phyloP scores from a whole-genome alignment of 2,113 vertebrate genomes.

The Electrona antarctica region DNA sequence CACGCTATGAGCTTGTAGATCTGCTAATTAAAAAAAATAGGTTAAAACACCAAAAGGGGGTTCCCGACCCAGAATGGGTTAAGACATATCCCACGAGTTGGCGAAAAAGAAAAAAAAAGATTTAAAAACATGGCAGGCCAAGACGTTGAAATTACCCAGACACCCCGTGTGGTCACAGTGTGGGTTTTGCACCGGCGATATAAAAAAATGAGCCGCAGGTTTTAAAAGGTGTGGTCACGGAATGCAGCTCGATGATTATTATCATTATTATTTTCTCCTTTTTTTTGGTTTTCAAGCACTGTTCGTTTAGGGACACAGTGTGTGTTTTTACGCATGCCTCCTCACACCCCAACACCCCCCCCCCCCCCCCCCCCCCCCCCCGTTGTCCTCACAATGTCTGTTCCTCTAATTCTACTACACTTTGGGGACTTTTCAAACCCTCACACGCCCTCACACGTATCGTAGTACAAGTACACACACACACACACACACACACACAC shows the following conservation, averaged over 20 bases:
- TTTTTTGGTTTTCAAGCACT: slow-evolving; percentile 23
- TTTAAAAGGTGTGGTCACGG: slow-evolving; percentile 35
- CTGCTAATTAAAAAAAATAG: no score
- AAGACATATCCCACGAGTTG: no score
- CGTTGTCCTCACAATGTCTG: no score
- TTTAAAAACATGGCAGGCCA: slow-evolving; percentile 7
- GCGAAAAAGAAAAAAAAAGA: no score
- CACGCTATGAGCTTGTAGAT: no score
- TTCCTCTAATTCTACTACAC: no score
- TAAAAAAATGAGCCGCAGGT: slow-evolving; percentile 14
- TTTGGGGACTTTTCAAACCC: no score
- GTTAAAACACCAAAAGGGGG: no score
- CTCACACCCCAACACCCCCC: slow-evolving; percentile 22
- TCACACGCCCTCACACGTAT: no score
- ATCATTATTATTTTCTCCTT: not conserved
- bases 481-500: slow-evolving; percentile 1
- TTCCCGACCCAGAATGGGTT: no score
- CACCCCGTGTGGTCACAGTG: slow-evolving; percentile 53
- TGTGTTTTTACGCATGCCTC: slow-evolving; percentile 48
- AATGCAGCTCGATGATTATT: not conserved
- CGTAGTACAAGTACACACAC: not conserved
- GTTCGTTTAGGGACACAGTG: slow-evolving; percentile 19
- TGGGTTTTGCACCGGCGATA: slow-evolving; percentile 41
- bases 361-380: slow-evolving; percentile 6
- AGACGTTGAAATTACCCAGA: slow-evolving; percentile 69